Evolutionary conservation across 1,140 invertebrate genomes (phyloP).

Genomic region (Zaprionus davidi): DNA sequence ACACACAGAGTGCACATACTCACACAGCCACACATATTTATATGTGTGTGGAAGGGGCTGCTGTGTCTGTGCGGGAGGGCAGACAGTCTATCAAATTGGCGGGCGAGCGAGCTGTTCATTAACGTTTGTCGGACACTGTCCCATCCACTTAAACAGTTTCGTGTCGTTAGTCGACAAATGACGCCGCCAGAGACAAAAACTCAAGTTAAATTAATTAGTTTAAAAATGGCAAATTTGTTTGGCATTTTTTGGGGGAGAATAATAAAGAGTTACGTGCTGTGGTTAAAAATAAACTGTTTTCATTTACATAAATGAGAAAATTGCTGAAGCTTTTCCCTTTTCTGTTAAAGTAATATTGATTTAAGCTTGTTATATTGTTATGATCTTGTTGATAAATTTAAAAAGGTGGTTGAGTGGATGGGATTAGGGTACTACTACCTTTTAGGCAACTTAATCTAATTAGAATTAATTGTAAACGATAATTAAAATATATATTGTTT

Average conservation of each 20-base stretch:
- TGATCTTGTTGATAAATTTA: too few relatives aligned
- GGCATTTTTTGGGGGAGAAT: not conserved
- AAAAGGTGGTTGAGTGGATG: too few relatives aligned
- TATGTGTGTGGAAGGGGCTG: not conserved
- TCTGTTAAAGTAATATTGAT: not conserved
- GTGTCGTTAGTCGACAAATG: not conserved
- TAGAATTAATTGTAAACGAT: too few relatives aligned
- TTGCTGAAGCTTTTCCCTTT: not conserved
- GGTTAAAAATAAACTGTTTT: not conserved
- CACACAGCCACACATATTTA: not conserved
- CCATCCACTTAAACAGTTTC: slow-evolving; percentile 4
- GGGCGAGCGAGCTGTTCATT: slow-evolving; percentile 32
- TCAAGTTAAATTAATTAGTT: slow-evolving; percentile 8
- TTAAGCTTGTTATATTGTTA: not conserved
- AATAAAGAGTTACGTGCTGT: slow-evolving; percentile 1
- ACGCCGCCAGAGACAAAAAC: not conserved
- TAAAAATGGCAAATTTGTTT: slow-evolving; percentile 3
- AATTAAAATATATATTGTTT: too few relatives aligned
- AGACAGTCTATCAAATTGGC: slow-evolving; percentile 37
- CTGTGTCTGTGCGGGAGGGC: not conserved
- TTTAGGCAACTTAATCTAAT: too few relatives aligned
- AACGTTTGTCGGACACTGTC: slow-evolving; percentile 22
- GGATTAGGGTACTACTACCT: too few relatives aligned
- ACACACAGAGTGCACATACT: slow-evolving; percentile 5
- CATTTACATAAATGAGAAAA: not conserved